Evolutionary conservation across 2,797 vertebrate species (phyloP).

Genomic region (Ceryle rudis): DNA sequence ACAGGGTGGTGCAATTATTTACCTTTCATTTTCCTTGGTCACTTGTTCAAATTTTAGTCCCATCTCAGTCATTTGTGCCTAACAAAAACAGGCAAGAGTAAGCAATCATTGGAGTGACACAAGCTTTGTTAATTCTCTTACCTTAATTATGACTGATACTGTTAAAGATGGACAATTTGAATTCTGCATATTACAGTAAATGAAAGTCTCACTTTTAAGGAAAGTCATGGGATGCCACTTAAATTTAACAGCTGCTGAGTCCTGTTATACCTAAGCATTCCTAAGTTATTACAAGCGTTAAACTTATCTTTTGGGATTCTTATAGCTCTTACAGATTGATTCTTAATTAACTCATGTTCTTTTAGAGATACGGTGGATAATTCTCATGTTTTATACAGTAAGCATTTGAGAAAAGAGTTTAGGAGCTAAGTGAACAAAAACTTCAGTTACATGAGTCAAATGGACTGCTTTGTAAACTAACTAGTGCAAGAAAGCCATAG

Average conservation of each 20-base stretch:
- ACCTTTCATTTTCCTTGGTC: constrained; percentile 94
- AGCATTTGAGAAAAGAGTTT: neutral
- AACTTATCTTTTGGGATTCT: neutral
- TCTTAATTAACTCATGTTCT: neutral
- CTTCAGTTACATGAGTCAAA: neutral
- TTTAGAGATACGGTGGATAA: neutral
- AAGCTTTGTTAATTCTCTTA: neutral
- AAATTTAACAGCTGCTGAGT: neutral
- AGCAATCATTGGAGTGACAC: neutral
- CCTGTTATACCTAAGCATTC: neutral
- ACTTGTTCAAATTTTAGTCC: constrained; percentile 88
- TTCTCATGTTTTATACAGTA: neutral
- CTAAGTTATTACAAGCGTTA: neutral
- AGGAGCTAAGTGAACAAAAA: neutral
- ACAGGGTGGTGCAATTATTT: neutral
- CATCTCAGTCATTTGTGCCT: constrained; percentile 87
- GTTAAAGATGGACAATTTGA: neutral
- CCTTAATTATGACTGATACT: neutral
- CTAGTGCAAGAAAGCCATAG: neutral
- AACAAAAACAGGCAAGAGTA: constrained; percentile 44
- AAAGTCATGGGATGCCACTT: neutral
- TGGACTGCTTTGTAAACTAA: neutral
- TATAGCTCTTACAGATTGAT: neutral
- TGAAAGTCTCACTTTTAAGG: neutral
- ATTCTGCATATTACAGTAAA: neutral